phyloP scores from a whole-genome alignment of 2,888 invertebrate species.

The Aplocera efformata region DNA sequence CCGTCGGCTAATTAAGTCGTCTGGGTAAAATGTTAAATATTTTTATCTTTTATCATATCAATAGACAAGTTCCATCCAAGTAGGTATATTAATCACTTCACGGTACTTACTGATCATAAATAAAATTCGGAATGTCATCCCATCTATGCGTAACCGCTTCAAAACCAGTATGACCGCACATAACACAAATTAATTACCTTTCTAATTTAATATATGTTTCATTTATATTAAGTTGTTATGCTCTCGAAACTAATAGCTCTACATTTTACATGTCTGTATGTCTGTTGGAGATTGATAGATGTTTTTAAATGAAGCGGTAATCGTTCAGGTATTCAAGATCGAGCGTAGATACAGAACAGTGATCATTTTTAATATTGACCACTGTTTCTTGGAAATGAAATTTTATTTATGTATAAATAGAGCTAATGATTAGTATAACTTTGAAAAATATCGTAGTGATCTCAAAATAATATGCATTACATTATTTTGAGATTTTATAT shows the following conservation, averaged over 20 bases:
- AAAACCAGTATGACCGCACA: constrained; percentile 6
- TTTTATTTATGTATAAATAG: too few relatives aligned
- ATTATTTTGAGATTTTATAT: too few relatives aligned
- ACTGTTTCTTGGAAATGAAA: too few relatives aligned
- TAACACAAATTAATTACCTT: constrained; percentile 22
- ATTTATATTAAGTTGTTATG: constrained; percentile 22
- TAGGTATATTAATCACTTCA: not conserved
- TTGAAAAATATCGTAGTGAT: too few relatives aligned
- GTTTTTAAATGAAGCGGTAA: not conserved
- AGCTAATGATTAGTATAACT: too few relatives aligned
- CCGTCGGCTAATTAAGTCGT: too few relatives aligned
- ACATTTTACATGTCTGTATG: constrained; percentile 20
- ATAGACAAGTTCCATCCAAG: not conserved
- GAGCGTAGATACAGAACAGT: not conserved
- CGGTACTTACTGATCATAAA: not conserved
- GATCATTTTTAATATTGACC: too few relatives aligned
- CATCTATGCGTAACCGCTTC: not conserved
- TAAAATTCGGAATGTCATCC: not conserved
- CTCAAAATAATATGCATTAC: too few relatives aligned
- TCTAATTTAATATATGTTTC: constrained; percentile 23
- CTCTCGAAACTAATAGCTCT: constrained; percentile 15
- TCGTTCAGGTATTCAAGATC: constrained; percentile 3
- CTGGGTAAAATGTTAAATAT: too few relatives aligned
- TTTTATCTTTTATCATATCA: too few relatives aligned
- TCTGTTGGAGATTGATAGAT: constrained; percentile 9